Evolutionary conservation across 2,888 invertebrate genomes (phyloP), one percentile per base, ranked within the genome.

Genomic region (Lepidochrysops patricia): DNA sequence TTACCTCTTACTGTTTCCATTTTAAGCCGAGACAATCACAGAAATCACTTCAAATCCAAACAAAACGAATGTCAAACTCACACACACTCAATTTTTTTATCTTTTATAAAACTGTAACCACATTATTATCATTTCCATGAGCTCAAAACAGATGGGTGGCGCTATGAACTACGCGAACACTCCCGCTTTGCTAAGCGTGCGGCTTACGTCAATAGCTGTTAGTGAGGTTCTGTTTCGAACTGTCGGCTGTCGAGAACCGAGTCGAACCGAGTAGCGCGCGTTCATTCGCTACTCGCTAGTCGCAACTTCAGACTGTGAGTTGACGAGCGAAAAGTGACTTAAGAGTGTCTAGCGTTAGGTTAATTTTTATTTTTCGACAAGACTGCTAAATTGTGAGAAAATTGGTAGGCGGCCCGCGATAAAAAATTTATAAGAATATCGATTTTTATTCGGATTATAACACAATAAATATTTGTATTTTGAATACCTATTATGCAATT

Each of bases 1-100:
- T 78, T 72, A 86, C 86, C 86, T 86, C 77, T 80, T 66, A 78
- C 65, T 64, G 79, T 73, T 70, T 83, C 85, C 86, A 86, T 86
- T 78, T 75, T 68, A 74, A 76, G 76, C 74, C 73, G 69, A 62
- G 61, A 68, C 64, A 69, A 68, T 61, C 70, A 68, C 63, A 69
- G 72, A 70, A 74, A 70, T 68, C 73, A 80, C 77, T 76, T 76
- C 70, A 74, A 73, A 67, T 69, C 60, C 62, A 62, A 66, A 66
- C 56, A 61, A 65, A 5, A 58, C 57, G 67, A 67, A 65, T 67
- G 66, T 67, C 64, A 43, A 43, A 43, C 67, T 62, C 66, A 73
- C 72, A 66, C 69, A 68, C 80, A 80, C 78, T n/a, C n/a, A n/a
- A 78, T 71, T 74, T 76, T 80, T 75, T 77, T 73, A 61, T 27